phyloP scores from a whole-genome alignment of 1,140 invertebrate genomes.

The Atta colombica region DNA sequence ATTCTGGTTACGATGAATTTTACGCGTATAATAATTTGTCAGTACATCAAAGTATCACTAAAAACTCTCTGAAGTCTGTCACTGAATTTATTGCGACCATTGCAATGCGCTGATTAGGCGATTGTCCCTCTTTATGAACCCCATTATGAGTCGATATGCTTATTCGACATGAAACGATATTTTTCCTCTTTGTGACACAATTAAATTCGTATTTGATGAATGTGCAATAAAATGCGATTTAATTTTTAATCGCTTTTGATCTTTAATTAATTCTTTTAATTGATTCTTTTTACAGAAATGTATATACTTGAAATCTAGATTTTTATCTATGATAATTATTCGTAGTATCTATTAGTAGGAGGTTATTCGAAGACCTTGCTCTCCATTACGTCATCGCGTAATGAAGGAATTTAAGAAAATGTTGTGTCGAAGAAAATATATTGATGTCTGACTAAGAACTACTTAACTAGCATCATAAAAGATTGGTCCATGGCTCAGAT shows the following conservation, averaged over 20 bases:
- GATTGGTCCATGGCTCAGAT: conserved; percentile 85
- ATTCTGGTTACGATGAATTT: conserved; percentile 24
- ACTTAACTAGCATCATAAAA: conserved; percentile 55
- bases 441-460: conserved; percentile 74
- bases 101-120: conserved; percentile 35
- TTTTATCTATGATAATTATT: conserved; percentile 3
- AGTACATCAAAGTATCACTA: not conserved
- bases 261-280: not conserved
- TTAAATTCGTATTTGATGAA: not conserved
- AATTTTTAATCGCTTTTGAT: not conserved
- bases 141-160: not conserved
- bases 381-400: conserved; percentile 75
- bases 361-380: conserved; percentile 81
- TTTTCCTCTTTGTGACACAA: not conserved
- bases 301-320: not conserved
- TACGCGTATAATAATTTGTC: not conserved
- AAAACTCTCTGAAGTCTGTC: too few relatives aligned
- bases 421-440: conserved; percentile 62
- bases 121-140: conserved; percentile 3
- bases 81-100: conserved; percentile 10
- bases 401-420: conserved; percentile 77
- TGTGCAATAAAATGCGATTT: not conserved
- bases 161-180: conserved; percentile 10
- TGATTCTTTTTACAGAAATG: not conserved
- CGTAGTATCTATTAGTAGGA: conserved; percentile 48